phyloP scores from a whole-genome alignment of 1,140 invertebrate species.

The Sarcophaga peregrina region DNA sequence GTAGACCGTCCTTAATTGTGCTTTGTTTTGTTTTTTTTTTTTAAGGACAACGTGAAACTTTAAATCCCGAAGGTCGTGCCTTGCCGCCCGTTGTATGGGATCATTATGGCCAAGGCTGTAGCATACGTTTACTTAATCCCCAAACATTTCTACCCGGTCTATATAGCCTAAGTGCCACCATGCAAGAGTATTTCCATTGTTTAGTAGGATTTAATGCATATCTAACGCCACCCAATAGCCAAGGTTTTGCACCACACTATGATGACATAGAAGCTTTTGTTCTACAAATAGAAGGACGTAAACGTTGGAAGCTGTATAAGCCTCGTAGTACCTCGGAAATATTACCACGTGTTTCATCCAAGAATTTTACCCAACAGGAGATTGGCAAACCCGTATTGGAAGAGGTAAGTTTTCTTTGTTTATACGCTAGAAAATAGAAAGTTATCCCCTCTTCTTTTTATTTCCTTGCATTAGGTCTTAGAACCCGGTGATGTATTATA shows the following conservation, averaged over 20 bases:
- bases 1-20: neutral
- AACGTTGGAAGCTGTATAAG: constrained; percentile 92
- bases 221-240: constrained; percentile 92
- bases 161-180: constrained; percentile 74
- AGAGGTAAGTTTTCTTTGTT: constrained; percentile 51
- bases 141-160: constrained; percentile 83
- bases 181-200: constrained; percentile 95
- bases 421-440: neutral
- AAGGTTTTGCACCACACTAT: constrained; percentile 98
- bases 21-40: neutral
- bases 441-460: neutral
- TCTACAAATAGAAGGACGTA: constrained; percentile 94
- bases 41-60: constrained; percentile 78
- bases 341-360: constrained; percentile 84
- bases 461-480: constrained; percentile 68
- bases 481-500: constrained; percentile 92
- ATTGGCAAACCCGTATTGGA: constrained; percentile 86
- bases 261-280: constrained; percentile 99
- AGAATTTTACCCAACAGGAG: constrained; percentile 83
- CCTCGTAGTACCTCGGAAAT: constrained; percentile 73
- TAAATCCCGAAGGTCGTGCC: constrained; percentile 83
- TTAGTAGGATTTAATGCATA: constrained; percentile 96
- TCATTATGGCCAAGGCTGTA: constrained; percentile 90
- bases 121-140: constrained; percentile 92
- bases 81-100: constrained; percentile 88